Conservation (phyloP, 2,888 invertebrate genomes). For the Nemurella pictetii region DNA sequence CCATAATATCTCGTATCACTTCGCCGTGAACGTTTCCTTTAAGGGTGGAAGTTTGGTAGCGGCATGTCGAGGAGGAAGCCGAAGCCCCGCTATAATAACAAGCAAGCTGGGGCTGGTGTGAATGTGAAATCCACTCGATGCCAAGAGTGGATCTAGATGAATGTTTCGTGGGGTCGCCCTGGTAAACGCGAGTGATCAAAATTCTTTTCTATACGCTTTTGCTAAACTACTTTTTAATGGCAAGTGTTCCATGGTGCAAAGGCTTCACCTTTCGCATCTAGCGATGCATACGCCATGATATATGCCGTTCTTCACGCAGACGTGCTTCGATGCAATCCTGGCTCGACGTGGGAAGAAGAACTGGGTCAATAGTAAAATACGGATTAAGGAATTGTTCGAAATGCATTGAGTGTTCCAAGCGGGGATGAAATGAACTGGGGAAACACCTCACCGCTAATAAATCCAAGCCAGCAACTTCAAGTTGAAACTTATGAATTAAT, state of each 20-base stretch:
- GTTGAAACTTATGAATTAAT: neutral
- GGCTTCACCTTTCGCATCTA: neutral
- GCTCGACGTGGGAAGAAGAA: neutral
- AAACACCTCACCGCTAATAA: neutral
- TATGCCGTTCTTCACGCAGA: neutral
- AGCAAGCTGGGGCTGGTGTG: neutral
- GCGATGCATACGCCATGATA: neutral
- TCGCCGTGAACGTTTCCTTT: neutral
- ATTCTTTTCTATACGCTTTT: neutral
- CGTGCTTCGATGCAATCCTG: neutral
- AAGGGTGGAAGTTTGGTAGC: neutral
- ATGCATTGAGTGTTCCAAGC: neutral
- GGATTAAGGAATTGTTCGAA: neutral
- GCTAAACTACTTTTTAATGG: neutral
- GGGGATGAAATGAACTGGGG: neutral
- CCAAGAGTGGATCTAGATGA: neutral
- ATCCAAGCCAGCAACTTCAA: neutral
- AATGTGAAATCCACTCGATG: neutral
- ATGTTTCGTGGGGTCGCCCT: neutral
- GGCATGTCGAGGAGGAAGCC: too few species aligned
- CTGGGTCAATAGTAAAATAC: neutral
- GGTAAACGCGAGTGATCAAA: neutral
- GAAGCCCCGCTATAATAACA: neutral
- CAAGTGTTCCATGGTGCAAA: neutral
- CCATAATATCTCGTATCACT: neutral